Evolutionary conservation across 2,113 vertebrate genomes (phyloP).

Genomic region (Poeciliopsis turrubarensis): DNA sequence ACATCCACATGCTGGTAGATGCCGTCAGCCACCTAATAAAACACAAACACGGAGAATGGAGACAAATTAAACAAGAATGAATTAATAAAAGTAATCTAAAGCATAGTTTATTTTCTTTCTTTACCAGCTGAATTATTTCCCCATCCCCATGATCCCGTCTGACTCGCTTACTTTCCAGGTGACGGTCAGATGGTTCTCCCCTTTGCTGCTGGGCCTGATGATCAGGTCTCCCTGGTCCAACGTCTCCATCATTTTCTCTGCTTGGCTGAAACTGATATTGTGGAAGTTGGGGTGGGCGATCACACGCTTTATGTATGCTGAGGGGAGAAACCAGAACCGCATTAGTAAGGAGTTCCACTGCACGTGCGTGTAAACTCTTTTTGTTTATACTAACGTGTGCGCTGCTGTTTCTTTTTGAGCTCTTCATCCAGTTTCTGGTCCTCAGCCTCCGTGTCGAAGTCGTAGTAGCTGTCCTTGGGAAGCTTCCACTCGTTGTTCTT

Average conservation of each 20-base stretch:
- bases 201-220: conserved; percentile 97
- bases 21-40: conserved; percentile 85
- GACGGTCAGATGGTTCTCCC: conserved; percentile 96
- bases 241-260: conserved; percentile 99
- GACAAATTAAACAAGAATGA: neutral
- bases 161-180: conserved; percentile 88
- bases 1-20: conserved; percentile 98
- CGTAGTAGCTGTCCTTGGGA: conserved; percentile 96
- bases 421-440: conserved; percentile 95
- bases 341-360: neutral
- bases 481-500: conserved; percentile 98
- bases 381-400: conserved; percentile 88
- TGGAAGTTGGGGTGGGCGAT: conserved; percentile 99
- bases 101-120: no score
- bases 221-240: conserved; percentile 98
- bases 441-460: conserved; percentile 92
- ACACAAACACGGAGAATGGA: neutral
- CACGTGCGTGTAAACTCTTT: neutral
- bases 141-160: no score
- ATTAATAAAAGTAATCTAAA: neutral
- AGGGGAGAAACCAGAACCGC: neutral
- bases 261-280: conserved; percentile 99
- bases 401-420: conserved; percentile 93
- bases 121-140: no score
- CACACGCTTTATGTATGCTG: conserved; percentile 97